Evolutionary conservation across 2,888 invertebrate genomes (phyloP).

Genomic region (Mesorhabditis sp.): DNA sequence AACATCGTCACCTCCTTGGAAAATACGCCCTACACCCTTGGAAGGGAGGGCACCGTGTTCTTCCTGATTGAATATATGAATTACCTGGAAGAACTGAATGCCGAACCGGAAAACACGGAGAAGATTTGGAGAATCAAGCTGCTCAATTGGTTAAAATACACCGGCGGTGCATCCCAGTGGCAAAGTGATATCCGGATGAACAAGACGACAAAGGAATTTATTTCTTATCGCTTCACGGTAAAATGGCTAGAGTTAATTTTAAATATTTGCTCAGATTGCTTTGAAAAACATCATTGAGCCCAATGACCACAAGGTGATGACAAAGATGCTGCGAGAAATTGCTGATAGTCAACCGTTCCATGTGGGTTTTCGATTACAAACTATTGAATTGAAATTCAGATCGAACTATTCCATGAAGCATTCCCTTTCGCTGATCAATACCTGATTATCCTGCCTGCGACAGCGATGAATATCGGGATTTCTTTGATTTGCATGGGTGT

Average conservation of each 20-base stretch:
- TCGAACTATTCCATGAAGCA: conserved; percentile 44
- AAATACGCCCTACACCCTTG: conserved; percentile 53
- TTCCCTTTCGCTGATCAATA: conserved; percentile 58
- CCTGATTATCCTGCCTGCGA: conserved; percentile 54
- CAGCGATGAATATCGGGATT: conserved; percentile 74
- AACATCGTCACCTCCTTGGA: conserved; percentile 45
- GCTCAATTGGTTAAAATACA: conserved; percentile 49
- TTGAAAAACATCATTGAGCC: conserved; percentile 56
- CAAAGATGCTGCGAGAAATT: conserved; percentile 45
- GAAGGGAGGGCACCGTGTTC: conserved; percentile 55
- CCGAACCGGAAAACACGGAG: conserved; percentile 52
- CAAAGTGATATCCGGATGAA: conserved; percentile 48
- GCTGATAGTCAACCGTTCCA: conserved; percentile 49
- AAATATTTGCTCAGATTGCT: conserved; percentile 40
- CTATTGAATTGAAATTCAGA: conserved; percentile 11
- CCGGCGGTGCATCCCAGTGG: conserved; percentile 54
- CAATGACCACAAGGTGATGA: conserved; percentile 54
- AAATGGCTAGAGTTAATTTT: neutral
- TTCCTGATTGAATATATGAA: conserved; percentile 53
- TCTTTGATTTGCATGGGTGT: conserved; percentile 78
- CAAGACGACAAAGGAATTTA: conserved; percentile 30
- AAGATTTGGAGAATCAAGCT: conserved; percentile 46
- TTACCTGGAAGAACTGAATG: conserved; percentile 51
- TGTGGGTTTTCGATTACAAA: conserved; percentile 32
- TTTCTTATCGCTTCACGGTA: conserved; percentile 50